Evolutionary conservation across 2,113 vertebrate genomes (phyloP).

Genomic region (Mobula birostris): DNA sequence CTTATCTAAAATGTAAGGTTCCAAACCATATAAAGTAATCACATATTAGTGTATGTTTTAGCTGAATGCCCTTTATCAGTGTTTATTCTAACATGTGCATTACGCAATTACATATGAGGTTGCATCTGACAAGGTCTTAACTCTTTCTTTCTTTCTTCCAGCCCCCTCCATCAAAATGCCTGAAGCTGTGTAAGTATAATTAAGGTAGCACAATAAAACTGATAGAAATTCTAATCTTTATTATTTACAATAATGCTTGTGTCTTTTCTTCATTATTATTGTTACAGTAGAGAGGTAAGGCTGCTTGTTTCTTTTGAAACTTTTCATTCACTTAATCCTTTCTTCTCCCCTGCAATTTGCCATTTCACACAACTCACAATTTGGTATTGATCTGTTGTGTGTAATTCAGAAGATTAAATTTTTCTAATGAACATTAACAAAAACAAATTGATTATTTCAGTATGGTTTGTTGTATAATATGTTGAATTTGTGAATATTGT

Average conservation of each 20-base stretch:
- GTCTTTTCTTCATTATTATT: constrained; percentile 11
- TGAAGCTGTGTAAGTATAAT: not conserved
- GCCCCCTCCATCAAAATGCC: constrained; percentile 19
- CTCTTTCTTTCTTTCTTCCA: not conserved
- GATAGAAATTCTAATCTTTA: not conserved
- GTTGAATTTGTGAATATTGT: not conserved
- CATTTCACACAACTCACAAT: not conserved
- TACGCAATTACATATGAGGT: not conserved
- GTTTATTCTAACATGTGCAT: not conserved
- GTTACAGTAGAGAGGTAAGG: constrained; percentile 14
- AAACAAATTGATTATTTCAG: not conserved
- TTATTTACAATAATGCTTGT: not conserved
- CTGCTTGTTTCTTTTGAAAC: not conserved
- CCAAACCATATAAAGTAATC: not conserved
- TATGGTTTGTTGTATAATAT: not conserved
- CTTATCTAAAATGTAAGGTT: constrained; percentile 29
- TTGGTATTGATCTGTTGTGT: not conserved
- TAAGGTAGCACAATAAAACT: not conserved
- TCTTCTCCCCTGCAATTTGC: not conserved
- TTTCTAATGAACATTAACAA: not conserved
- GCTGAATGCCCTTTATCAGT: not conserved
- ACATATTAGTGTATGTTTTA: not conserved
- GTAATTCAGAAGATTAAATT: not conserved
- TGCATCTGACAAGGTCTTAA: not conserved
- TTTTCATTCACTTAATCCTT: not conserved